phyloP scores from a whole-genome alignment of 2,113 vertebrate genomes.

The Mirza zaza region DNA sequence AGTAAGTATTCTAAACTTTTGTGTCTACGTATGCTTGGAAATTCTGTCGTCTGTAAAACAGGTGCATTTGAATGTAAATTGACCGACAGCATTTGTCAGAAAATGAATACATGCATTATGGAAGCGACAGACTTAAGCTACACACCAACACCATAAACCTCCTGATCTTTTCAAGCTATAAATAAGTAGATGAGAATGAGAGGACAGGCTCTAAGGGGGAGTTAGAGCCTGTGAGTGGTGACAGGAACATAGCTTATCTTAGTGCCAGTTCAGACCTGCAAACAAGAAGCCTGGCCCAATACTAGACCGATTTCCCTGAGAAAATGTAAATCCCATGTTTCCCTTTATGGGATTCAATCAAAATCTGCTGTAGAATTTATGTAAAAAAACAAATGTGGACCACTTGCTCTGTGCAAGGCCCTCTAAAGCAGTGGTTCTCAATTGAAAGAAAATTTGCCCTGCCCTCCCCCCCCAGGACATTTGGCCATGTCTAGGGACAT shows the following conservation, averaged over 20 bases:
- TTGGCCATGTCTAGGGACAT: background rate
- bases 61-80: background rate
- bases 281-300: background rate
- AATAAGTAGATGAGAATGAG: background rate
- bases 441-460: background rate
- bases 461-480: background rate
- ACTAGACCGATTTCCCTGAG: background rate
- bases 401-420: background rate
- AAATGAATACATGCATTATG: background rate
- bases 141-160: background rate
- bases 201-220: background rate
- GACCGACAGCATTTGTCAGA: background rate
- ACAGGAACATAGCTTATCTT: background rate
- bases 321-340: background rate
- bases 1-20: background rate
- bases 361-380: background rate
- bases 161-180: slow-evolving; percentile 39
- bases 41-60: slow-evolving; percentile 47
- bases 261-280: background rate
- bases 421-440: background rate
- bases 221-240: background rate
- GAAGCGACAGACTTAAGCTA: background rate
- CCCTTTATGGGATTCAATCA: background rate
- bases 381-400: background rate
- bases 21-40: background rate